Conservation (phyloP, 1,140 invertebrate species). For the Nasonia giraulti region DNA sequence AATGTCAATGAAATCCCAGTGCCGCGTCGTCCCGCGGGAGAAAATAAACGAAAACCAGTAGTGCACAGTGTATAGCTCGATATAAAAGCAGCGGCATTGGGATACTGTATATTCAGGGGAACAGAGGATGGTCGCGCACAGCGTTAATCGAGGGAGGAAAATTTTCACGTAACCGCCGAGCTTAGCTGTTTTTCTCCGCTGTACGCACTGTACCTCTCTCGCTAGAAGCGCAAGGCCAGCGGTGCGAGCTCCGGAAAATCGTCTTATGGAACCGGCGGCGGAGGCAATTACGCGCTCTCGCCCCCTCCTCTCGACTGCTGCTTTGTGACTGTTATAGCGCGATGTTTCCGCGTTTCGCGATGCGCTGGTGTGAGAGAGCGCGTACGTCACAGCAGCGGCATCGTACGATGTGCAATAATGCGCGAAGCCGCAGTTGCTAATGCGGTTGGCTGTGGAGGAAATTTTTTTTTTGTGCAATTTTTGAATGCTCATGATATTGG, state of each 20-base stretch:
- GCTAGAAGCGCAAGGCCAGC: neutral
- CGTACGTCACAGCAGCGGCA: neutral
- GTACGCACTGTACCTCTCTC: neutral
- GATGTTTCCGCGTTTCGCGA: slow-evolving; percentile 19
- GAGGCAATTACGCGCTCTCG: slow-evolving; percentile 10
- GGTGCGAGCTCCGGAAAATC: slow-evolving; percentile 7
- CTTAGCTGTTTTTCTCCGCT: neutral
- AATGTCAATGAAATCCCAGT: neutral
- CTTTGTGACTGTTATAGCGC: neutral
- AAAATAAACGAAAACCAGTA: neutral
- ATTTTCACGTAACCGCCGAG: too few relatives aligned
- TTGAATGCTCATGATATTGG: too few relatives aligned
- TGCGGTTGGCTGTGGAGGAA: too few relatives aligned
- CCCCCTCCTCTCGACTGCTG: neutral
- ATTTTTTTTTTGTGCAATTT: too few relatives aligned
- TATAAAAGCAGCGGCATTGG: too few relatives aligned
- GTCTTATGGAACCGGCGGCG: slow-evolving; percentile 35
- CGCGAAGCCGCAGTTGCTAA: too few relatives aligned
- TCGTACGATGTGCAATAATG: slow-evolving; percentile 7
- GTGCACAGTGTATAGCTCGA: neutral
- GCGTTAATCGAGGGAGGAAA: too few relatives aligned
- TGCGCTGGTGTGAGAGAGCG: neutral
- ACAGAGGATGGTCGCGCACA: too few relatives aligned
- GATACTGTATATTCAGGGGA: too few relatives aligned
- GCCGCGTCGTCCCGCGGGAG: neutral